Evolutionary conservation across 2,797 vertebrate genomes (phyloP), one percentile per base, ranked within the genome.

Genomic region (Mormyrus proboscirostris): DNA sequence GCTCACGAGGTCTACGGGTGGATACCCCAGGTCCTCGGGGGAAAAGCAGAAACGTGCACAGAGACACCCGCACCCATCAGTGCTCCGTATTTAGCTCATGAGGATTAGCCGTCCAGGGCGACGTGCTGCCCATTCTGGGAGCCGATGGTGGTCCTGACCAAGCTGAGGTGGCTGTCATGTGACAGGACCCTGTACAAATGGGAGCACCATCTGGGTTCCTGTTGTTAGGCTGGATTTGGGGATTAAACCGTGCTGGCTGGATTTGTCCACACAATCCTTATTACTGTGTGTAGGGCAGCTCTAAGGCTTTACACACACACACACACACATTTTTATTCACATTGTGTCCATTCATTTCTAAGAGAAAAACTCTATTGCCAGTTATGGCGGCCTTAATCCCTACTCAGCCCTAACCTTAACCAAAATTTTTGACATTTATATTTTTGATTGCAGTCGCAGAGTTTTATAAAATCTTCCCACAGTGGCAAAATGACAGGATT

Each of bases 201-300:
- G 44, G 41, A 22, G 79, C 83, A 76, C 76, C 88, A 89, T 89
- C 88, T 89, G 88, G 53, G 51, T n/a, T 49, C 47, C 10, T 79
- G 86, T 12, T 90, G 83, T 89, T 76, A 41, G 91, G 59, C 85
- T 89, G 90, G 90, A 91, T 92, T 87, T 91, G 90, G 0, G 91
- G 92, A 93, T 94, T 92, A 93, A 90, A 44, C 83, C 53, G 76
- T 89, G 25, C 55, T 12, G 73, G 25, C 76, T 88, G 55, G 89
- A 90, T 19, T 91, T 76, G 84, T 29, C 33, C 38, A 44, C 82
- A 69, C 9, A 69, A 79, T 83, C 89, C 91, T 82, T 59, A 55
- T 83, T 88, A n/a, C 65, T 59, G 3, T 22, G 41, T 0, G 55
- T 57, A 62, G 69, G 87, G 38, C 53, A 79, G 49, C 88, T 53